Base-by-base conservation (phyloP, 2,113 vertebrate species). In the Microtus oregoni region DNA sequence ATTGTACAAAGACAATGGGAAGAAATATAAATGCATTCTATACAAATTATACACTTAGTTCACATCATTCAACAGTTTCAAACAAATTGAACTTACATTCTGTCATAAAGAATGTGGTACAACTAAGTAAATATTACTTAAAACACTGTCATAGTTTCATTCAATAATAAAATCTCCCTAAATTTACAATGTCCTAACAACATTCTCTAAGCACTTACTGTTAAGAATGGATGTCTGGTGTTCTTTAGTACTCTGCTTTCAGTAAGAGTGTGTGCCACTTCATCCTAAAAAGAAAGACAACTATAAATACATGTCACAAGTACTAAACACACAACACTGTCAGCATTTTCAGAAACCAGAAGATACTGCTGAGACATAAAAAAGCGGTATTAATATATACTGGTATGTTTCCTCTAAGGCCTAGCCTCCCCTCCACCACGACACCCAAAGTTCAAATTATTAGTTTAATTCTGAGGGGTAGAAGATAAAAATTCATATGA, bases 171-270 rank as follows among this genome's bases (percentile, higher is more conserved):
- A 92, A 95, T 14, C 73, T 1, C 2, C n/a, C 76, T 86, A 17
- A 78, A n/a, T 24, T 38, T 86, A 65, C 90, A 94, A 92, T 73
- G 47, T 68, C 41, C 28, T 94, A 65, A 78, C 5, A 91, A 81
- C 32, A 92, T 15, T 88, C 76, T 95, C 73, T 30, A 47, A 75
- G 90, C 94, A 99, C 99, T 99, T 98, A 99, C 99, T 76, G 99
- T 99, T 99, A 99, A 98, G 98, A 99, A 99, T 41, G 99, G 99
- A 67, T 99, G 99, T 95, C 99, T 99, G 89, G 99, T 99, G 98
- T 99, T 99, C 98, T 99, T 99, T 92, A 99, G 97, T 44, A 99
- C 99, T 99, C 99, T 98, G 98, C 99, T 99, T 98, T 99, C 99
- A 95, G 99, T 99, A 95, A 99, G 99, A 2, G 99, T 99, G 96